These are phyloP conservation scores for Meriones psammophilus DNA, from an alignment of 2,797 vertebrate species.

Conservation along the genomic window DNA sequence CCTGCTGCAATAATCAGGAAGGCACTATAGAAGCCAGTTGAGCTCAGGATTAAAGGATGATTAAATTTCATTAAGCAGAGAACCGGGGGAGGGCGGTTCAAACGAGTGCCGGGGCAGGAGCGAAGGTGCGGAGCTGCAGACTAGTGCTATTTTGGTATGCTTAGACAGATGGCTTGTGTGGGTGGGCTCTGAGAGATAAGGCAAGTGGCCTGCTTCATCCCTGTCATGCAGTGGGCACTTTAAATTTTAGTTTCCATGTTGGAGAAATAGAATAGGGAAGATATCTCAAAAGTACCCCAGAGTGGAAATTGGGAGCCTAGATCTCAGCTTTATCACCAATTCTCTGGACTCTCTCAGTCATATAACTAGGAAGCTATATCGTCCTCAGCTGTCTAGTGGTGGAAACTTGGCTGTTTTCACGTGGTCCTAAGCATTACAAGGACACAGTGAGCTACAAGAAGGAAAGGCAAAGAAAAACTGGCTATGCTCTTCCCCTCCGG, in stretches of 20 bases:
- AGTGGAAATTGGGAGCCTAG: neutral
- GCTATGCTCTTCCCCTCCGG: neutral
- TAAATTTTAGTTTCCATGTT: conserved; percentile 18
- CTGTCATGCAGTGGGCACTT: neutral
- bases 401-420: neutral
- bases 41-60: conserved; percentile 61
- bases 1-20: conserved; percentile 56
- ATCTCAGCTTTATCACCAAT: neutral
- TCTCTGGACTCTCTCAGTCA: neutral
- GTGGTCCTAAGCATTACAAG: neutral
- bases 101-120: conserved; percentile 35
- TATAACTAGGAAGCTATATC: neutral
- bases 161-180: conserved; percentile 71
- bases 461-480: conserved; percentile 1
- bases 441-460: conserved; percentile 31
- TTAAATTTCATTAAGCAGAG: conserved; percentile 68
- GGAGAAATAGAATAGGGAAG: conserved; percentile 50
- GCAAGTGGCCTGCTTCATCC: conserved; percentile 44
- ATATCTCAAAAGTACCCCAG: neutral
- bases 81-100: conserved; percentile 34
- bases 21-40: conserved; percentile 48
- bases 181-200: conserved; percentile 26
- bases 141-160: conserved; percentile 55
- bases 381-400: conserved; percentile 2
- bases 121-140: conserved; percentile 52